Base-by-base conservation (phyloP, 2,113 vertebrate genomes). In the Plestiodon gilberti region DNA sequence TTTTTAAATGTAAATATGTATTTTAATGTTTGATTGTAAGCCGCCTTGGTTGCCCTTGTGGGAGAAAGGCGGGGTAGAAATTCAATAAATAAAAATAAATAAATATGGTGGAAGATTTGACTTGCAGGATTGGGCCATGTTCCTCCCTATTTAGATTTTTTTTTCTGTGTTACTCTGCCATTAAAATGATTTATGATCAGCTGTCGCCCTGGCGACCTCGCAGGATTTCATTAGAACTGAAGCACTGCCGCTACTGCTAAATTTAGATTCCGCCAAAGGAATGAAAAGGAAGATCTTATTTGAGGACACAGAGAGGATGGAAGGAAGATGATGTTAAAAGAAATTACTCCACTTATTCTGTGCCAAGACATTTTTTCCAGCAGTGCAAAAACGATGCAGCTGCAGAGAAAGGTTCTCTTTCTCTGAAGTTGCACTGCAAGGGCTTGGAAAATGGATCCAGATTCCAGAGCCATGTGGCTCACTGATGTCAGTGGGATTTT, bases 171-270 rank as follows among this genome's bases (percentile, higher is more conserved):
- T 78, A 38, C 55, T 79, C 57, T 80, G 35, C 59, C 64, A 74
- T 67, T 74, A 74, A 43, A 80, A 76, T 75, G 82, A 88, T 88
- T 84, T 81, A 76, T 33, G 30, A 88, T 80, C 82, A 69, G 43
- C 78, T 6, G 61, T 84, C 20, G 48, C 82, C 70, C 77, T 79
- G 43, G 77, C 48, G 69, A 88, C 87, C 87, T 61, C 69, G 75
- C 82, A 69, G 87, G 69, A 84, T 88, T 84, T 80, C 59, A 81
- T 88, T 84, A 75, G 69, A 84, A 48, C 8, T 8, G n/a, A n/a
- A 84, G 9, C 14, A 67, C 48, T 67, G 87, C 33, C 30, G 70
- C 70, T 81, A 28, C 23, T 75, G 59, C 69, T 84, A 84, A 76
- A 84, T 81, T 84, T 88, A 84, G 77, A 81, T 33, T 40, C 70